These are phyloP conservation scores for Istiophorus platypterus DNA, from an alignment of 2,113 vertebrate genomes.

Conservation along the genomic window DNA sequence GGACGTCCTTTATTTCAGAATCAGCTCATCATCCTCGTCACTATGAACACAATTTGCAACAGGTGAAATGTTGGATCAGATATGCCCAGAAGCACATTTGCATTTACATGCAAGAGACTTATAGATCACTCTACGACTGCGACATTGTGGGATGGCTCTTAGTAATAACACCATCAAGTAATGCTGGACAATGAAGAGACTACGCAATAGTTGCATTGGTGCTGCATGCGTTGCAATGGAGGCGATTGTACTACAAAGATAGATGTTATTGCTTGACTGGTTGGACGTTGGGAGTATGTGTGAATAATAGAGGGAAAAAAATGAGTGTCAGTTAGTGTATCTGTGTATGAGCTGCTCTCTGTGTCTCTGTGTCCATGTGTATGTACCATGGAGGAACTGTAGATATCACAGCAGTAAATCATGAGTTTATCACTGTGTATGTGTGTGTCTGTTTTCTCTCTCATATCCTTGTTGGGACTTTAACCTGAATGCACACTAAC, in stretches of 20 bases:
- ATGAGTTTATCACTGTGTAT: background rate
- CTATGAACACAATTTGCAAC: constrained; percentile 1
- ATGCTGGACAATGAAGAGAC: constrained; percentile 25
- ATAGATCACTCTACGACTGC: constrained; percentile 23
- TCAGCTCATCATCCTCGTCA: background rate
- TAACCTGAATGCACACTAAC: too few species aligned
- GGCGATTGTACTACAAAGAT: constrained; percentile 33
- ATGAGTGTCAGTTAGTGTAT: constrained; percentile 26
- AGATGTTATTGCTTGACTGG: constrained; percentile 41
- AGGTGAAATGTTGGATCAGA: constrained; percentile 22
- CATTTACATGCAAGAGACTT: constrained; percentile 16
- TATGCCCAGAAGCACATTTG: constrained; percentile 1
- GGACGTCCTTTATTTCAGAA: background rate
- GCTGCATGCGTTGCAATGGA: constrained; percentile 25
- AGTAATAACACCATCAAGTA: constrained; percentile 3
- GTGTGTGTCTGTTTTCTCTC: background rate
- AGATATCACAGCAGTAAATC: constrained; percentile 16
- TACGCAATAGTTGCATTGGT: constrained; percentile 13
- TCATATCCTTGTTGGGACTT: too few species aligned
- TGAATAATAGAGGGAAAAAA: constrained; percentile 8
- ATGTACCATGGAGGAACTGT: constrained; percentile 6
- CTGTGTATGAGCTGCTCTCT: constrained; percentile 6
- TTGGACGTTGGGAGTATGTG: constrained; percentile 21
- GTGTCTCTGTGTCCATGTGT: constrained; percentile 7
- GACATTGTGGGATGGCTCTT: constrained; percentile 6